phyloP scores from a whole-genome alignment of 2,797 vertebrate genomes.

The Neosilurus hyrtlii region DNA sequence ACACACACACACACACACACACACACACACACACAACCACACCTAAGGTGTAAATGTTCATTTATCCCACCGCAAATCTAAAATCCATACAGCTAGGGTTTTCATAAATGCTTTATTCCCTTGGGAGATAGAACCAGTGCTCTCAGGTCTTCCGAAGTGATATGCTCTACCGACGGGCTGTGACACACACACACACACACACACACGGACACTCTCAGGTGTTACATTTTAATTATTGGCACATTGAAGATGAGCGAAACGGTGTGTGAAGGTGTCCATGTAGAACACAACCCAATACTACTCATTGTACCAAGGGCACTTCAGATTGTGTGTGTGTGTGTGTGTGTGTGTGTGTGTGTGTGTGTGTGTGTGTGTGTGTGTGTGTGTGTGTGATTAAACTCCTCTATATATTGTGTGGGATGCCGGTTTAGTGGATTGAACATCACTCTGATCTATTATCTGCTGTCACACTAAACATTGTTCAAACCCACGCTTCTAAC shows the following conservation, averaged over 20 bases:
- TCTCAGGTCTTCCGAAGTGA: constrained; percentile 42
- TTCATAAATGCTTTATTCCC: constrained; percentile 35
- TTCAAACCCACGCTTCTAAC: constrained; percentile 37
- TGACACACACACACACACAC: constrained; percentile 16
- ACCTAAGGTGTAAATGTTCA: constrained; percentile 20
- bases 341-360: not conserved
- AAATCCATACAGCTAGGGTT: constrained; percentile 33
- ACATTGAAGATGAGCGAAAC: constrained; percentile 36
- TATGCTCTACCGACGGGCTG: constrained; percentile 14
- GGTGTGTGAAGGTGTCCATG: constrained; percentile 2
- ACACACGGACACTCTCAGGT: not conserved
- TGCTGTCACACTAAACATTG: constrained; percentile 30
- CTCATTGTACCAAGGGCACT: constrained; percentile 14
- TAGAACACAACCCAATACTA: constrained; percentile 21
- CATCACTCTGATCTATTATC: constrained; percentile 43
- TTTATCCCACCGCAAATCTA: constrained; percentile 17
- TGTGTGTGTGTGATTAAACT: constrained; percentile 14
- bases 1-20: constrained; percentile 27
- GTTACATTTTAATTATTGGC: constrained; percentile 43
- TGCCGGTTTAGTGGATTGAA: constrained; percentile 1
- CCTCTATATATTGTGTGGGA: constrained; percentile 14
- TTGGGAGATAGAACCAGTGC: constrained; percentile 20
- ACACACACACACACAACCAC: constrained; percentile 5
- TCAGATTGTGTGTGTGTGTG: not conserved
- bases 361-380: not conserved